Evolutionary conservation across 2,888 invertebrate genomes (phyloP).

Genomic region (Nomada fabriciana): DNA sequence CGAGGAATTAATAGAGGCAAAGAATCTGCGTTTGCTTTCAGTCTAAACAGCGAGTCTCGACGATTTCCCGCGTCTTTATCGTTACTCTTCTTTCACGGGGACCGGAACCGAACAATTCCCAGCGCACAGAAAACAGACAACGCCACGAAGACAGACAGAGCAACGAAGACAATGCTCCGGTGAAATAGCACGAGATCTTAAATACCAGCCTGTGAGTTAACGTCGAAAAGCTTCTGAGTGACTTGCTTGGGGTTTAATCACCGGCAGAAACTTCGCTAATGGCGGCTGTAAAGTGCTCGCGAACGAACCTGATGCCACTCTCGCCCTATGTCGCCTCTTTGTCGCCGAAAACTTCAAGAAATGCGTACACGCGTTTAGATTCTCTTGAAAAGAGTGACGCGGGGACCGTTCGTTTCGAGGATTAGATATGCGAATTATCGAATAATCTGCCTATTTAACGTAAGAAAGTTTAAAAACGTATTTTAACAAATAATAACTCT

Average conservation of each 20-base stretch:
- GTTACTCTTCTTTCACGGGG: slow-evolving; percentile 40
- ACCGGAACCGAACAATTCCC: slow-evolving; percentile 60
- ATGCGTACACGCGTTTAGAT: slow-evolving; percentile 45
- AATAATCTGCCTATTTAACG: too few relatives aligned
- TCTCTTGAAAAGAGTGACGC: slow-evolving; percentile 12
- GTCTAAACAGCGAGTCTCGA: slow-evolving; percentile 45
- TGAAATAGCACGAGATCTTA: slow-evolving; percentile 73
- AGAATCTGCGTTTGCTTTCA: slow-evolving; percentile 58
- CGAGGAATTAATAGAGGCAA: slow-evolving; percentile 42
- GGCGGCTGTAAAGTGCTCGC: slow-evolving; percentile 78
- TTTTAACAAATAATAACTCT: too few relatives aligned
- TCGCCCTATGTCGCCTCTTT: slow-evolving; percentile 73
- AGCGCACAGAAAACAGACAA: slow-evolving; percentile 11
- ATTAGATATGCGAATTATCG: neutral
- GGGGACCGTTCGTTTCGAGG: neutral
- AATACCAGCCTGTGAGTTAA: slow-evolving; percentile 72
- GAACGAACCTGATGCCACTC: slow-evolving; percentile 78
- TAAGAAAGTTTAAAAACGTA: too few relatives aligned
- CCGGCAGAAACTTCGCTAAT: slow-evolving; percentile 78
- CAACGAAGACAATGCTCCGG: slow-evolving; percentile 60
- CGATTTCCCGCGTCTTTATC: slow-evolving; percentile 48
- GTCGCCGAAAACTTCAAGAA: slow-evolving; percentile 77
- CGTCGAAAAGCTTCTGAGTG: slow-evolving; percentile 77
- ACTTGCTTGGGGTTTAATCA: slow-evolving; percentile 80
- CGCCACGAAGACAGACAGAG: slow-evolving; percentile 6